These are phyloP conservation scores for Corythaixoides concolor DNA, from an alignment of 2,113 vertebrate genomes.

Conservation along the genomic window DNA sequence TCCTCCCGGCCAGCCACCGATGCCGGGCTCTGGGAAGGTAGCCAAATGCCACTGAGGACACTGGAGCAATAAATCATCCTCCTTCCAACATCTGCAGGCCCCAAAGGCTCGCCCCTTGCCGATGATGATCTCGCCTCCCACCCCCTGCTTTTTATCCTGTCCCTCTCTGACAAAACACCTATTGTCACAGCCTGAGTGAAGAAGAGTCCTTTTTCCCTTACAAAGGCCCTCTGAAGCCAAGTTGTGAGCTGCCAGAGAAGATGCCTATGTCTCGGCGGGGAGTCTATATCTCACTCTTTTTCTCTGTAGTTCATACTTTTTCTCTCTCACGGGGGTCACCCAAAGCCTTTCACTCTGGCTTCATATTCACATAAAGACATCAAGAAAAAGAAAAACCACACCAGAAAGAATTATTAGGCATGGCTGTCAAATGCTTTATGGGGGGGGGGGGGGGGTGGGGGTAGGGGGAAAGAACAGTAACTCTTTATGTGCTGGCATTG, in stretches of 20 bases:
- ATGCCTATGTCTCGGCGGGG: conserved; percentile 86
- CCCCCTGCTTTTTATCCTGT: conserved; percentile 75
- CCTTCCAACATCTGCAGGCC: conserved; percentile 88
- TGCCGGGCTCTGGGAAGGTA: conserved; percentile 86
- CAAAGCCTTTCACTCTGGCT: conserved; percentile 89
- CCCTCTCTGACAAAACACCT: conserved; percentile 89
- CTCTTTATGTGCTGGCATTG: conserved; percentile 70
- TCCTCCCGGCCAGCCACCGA: conserved; percentile 70
- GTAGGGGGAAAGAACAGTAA: conserved; percentile 52
- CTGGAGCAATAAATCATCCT: conserved; percentile 91
- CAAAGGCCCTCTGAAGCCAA: conserved; percentile 92
- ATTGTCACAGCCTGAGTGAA: conserved; percentile 90
- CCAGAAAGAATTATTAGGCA: conserved; percentile 99
- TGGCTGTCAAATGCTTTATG: conserved; percentile 93
- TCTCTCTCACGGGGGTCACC: conserved; percentile 90
- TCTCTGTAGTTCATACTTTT: conserved; percentile 79
- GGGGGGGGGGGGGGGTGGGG: background rate
- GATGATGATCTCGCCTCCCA: conserved; percentile 78
- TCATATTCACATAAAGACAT: conserved; percentile 97
- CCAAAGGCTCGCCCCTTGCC: conserved; percentile 82
- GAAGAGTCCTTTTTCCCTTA: conserved; percentile 89
- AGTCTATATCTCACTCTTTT: conserved; percentile 77
- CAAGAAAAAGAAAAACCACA: conserved; percentile 88
- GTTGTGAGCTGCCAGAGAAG: conserved; percentile 86
- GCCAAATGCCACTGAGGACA: conserved; percentile 93